Evolutionary conservation across 2,888 invertebrate species (phyloP), one percentile per base, ranked within the genome.

Genomic region (Epistrophe grossulariae): DNA sequence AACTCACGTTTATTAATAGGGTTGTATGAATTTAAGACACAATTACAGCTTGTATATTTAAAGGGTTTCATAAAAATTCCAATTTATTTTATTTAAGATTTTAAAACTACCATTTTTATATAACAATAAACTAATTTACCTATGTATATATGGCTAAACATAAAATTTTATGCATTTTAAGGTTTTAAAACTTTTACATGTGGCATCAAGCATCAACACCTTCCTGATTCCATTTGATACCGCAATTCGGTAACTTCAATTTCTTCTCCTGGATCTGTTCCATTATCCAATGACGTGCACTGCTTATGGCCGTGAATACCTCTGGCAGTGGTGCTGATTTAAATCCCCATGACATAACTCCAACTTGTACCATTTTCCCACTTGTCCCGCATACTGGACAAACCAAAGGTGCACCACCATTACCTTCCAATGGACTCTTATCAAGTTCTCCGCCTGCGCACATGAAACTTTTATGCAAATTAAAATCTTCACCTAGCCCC

Each of bases 371-470:
- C 57, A 84, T 92, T n/a, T 90, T 90, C 11, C 89, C 88, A 10
- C 89, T 88, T 13, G 89, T 78, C 0, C 87, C 89, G 80, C 93
- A 92, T 66, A 95, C 92, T 0, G 96, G 95, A 88, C 97, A 97
- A 0, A 96, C 96, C 15, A 97, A 93, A 0, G 97, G 96, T 24
- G 96, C 96, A 1, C 97, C 97, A 0, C 97, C 97, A 90, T 97
- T 97, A 4, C 94, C 95, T 90, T 94, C 95, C 93, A 97, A 97
- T 0, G 96, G 95, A 89, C 97, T 97, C 88, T 94, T 94, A 15
- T 95, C 95, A 0, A 92, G 90, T 89, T 96, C 96, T 0, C 97
- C 97, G 0, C 97, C 97, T 0, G 97, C 97, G 90, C 97, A 97
- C 81, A 96, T 94, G 91, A 97, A 97, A 8, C 95, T 95, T 0